Conservation (phyloP, 2,888 invertebrate genomes). For the Aphodius sticticus region DNA sequence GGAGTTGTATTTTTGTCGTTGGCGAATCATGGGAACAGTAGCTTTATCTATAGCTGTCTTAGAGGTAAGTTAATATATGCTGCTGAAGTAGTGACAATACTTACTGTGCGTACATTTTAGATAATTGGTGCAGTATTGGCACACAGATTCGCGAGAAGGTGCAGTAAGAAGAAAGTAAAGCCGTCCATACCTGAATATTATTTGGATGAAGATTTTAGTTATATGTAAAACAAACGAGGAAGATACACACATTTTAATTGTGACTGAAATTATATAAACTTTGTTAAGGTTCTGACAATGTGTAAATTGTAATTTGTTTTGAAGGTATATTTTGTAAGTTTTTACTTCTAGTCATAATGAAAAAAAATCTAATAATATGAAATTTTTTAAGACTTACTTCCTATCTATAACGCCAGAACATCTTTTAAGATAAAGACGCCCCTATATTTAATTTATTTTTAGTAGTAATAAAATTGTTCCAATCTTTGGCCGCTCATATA, state of each 20-base stretch:
- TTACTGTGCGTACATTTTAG: neutral
- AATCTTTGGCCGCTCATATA: too few relatives aligned
- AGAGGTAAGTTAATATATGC: conserved; percentile 25
- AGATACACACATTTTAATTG: neutral
- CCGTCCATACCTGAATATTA: conserved; percentile 10
- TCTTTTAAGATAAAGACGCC: too few relatives aligned
- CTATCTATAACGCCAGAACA: too few relatives aligned
- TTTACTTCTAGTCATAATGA: too few relatives aligned
- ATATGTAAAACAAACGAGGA: neutral
- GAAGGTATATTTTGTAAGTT: too few relatives aligned
- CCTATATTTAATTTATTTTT: too few relatives aligned
- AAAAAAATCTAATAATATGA: too few relatives aligned
- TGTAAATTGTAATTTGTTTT: too few relatives aligned
- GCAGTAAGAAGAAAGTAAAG: neutral
- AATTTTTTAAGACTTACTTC: too few relatives aligned
- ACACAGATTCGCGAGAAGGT: conserved; percentile 6
- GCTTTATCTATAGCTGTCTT: conserved; percentile 24
- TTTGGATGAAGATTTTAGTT: conserved; percentile 17
- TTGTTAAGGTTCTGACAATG: too few relatives aligned
- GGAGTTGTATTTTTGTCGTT: conserved; percentile 25
- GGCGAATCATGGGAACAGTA: conserved; percentile 19
- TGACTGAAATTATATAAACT: too few relatives aligned
- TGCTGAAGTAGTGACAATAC: neutral
- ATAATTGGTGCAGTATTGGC: conserved; percentile 11
- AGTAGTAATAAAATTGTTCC: too few relatives aligned